Conservation (phyloP, 30 jellyfish, hydroid and myxozoan genomes). For the Hydractinia echinata region DNA sequence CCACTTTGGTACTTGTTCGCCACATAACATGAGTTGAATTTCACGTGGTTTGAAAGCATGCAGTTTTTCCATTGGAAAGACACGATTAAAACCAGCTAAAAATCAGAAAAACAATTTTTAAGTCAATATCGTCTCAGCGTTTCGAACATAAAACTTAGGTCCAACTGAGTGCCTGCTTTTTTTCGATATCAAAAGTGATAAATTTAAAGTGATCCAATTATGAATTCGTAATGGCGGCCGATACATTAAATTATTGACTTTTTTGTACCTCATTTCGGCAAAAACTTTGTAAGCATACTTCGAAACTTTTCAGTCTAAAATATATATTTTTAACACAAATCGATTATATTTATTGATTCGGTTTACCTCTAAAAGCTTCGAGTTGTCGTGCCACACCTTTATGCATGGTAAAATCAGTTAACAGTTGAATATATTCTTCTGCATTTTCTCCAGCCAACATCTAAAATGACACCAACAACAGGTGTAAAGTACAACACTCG, state of each 20-base stretch:
- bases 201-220: background rate
- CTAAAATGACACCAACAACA: slow-evolving; percentile 28
- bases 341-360: background rate
- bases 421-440: slow-evolving; percentile 78
- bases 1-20: slow-evolving; percentile 98
- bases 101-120: background rate
- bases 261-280: no score
- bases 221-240: background rate
- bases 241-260: background rate
- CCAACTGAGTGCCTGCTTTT: no score
- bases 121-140: no score
- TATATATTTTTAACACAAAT: background rate
- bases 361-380: slow-evolving; percentile 82
- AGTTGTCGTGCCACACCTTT: slow-evolving; percentile 85
- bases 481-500: background rate
- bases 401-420: slow-evolving; percentile 87
- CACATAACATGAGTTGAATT: slow-evolving; percentile 83
- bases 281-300: no score
- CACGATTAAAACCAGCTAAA: slow-evolving; percentile 94
- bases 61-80: slow-evolving; percentile 92
- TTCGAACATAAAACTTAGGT: no score
- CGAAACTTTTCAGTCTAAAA: background rate
- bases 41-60: slow-evolving; percentile 94
- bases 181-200: background rate
- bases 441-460: slow-evolving; percentile 61